Base-by-base conservation (phyloP, 1,140 invertebrate species). In the Drosophila suzukii region DNA sequence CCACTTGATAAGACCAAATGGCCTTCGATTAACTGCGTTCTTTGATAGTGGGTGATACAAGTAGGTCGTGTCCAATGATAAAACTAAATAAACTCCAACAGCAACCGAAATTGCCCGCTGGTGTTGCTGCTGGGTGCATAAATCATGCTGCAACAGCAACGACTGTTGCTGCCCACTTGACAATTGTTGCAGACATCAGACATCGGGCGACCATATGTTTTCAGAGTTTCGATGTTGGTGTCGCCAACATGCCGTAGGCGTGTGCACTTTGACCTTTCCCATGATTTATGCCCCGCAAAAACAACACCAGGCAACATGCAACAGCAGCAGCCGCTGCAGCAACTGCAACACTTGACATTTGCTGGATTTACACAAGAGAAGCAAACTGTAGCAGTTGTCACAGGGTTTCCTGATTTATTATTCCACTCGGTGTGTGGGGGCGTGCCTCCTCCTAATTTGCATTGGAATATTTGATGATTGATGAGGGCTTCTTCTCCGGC, bases 201-300 rank as follows among this genome's bases (percentile, higher is more conserved):
- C 81, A 83, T 83, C 75, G 34, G 81, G 65, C 58, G 38, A 34
- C 65, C 81, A 83, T 79, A 71, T 82, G 78, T 78, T 41, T 20
- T 10, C 62, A 27, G 20, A 47, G 7, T 51, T 34, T 27, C 6
- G 41, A 44, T 47, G 59, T 49, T 66, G 56, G 39, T 53, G 49
- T 54, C 70, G 49, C 34, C 44, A 46, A 49, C 63, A 74, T 39
- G 62, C 76, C 38, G 65, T 81, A 50, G 78, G 78, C 78, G 78
- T 78, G 60, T 71, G 75, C 81, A 50, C 81, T 83, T 60, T 83
- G 81, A 83, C 81, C 81, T 83, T 79, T 83, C 55, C 50, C 51
- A 71, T 83, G 81, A 83, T 83, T 83, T 83, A 83, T 83, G 79
- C 56, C 30, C 15, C 58, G 36, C 49, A 70, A 36, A 46, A 20